These are phyloP conservation scores for Thecocarcelia acutangulata DNA, from an alignment of 2,888 invertebrate genomes.

Conservation along the genomic window DNA sequence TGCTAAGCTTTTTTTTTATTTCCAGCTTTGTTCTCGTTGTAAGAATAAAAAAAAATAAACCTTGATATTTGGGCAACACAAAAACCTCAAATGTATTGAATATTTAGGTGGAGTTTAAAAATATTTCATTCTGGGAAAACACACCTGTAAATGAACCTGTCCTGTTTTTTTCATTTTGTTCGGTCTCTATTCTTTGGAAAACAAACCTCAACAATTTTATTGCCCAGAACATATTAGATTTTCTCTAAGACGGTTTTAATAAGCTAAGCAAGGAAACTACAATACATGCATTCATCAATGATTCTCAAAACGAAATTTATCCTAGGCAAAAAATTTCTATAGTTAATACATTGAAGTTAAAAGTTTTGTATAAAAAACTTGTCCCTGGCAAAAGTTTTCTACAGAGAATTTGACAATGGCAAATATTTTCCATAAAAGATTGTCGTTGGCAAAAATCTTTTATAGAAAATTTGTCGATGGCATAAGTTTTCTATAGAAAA, in stretches of 20 bases:
- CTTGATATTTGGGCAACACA: not conserved
- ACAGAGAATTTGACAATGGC: too few species aligned
- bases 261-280: too few species aligned
- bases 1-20: not conserved
- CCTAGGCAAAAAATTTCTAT: not conserved
- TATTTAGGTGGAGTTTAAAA: conserved; percentile 1
- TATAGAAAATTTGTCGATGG: not conserved
- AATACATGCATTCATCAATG: too few species aligned
- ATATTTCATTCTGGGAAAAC: conserved; percentile 40
- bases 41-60: conserved; percentile 21
- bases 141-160: conserved; percentile 58
- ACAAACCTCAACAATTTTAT: conserved; percentile 16
- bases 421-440: too few species aligned
- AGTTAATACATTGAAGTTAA: too few species aligned
- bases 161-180: too few species aligned
- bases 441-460: not conserved
- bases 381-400: not conserved
- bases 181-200: not conserved
- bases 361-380: not conserved
- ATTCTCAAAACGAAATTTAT: too few species aligned
- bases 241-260: not conserved
- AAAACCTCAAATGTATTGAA: conserved; percentile 30
- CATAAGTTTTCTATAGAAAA: too few species aligned
- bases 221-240: not conserved
- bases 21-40: not conserved